Percentiles rank a stretch among this genome's conserved stretches.
Evolutionary conservation across 1,140 invertebrate species (phyloP).

Genomic region (Heliothis virescens): DNA sequence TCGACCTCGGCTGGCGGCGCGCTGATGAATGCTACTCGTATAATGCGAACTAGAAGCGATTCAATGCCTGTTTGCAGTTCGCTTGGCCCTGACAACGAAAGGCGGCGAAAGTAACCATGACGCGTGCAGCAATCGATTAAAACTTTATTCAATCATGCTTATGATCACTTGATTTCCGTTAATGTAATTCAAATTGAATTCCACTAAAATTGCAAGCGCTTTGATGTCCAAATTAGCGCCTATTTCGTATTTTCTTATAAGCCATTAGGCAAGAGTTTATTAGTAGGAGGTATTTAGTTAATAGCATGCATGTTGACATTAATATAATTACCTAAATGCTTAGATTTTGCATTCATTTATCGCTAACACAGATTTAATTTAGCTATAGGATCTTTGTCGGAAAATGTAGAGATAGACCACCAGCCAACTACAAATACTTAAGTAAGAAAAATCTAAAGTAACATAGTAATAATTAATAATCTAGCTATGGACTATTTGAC

Average conservation of each 20-base stretch:
- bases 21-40: conserved; percentile 66
- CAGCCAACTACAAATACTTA: too few species aligned
- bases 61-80: conserved; percentile 63
- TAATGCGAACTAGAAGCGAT: conserved; percentile 57
- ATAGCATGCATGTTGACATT: too few species aligned
- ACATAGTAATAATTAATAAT: neutral
- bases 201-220: neutral
- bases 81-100: conserved; percentile 79
- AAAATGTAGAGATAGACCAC: too few species aligned
- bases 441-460: neutral
- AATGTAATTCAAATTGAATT: conserved; percentile 5
- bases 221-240: neutral
- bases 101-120: conserved; percentile 79
- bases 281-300: too few species aligned
- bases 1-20: conserved; percentile 61
- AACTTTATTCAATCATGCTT: conserved; percentile 51
- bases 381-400: too few species aligned
- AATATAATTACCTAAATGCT: too few species aligned
- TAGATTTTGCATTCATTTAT: too few species aligned
- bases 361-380: too few species aligned
- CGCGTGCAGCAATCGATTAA: conserved; percentile 65
- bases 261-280: neutral
- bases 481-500: too few species aligned
- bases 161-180: conserved; percentile 40
- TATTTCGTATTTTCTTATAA: neutral